phyloP scores from a whole-genome alignment of 2,113 vertebrate genomes.

The Leucopsar rothschildi region DNA sequence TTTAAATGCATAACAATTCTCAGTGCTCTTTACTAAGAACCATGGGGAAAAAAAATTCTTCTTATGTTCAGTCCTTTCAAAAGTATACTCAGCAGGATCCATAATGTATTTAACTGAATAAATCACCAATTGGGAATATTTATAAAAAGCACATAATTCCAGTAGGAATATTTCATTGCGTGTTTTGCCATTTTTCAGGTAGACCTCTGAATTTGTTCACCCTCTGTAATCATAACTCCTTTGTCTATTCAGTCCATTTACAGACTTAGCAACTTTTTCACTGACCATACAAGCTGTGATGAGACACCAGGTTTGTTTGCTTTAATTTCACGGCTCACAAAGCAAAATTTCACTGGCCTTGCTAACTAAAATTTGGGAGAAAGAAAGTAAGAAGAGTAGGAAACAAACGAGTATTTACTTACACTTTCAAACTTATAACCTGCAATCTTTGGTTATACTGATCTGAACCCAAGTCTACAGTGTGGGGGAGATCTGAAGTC shows the following conservation, averaged over 20 bases:
- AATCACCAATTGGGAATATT: not conserved
- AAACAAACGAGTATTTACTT: not conserved
- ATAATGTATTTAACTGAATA: not conserved
- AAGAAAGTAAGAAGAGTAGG: fast-evolving
- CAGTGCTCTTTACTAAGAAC: not conserved
- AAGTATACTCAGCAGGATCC: not conserved
- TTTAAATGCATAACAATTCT: not conserved
- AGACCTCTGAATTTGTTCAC: not conserved
- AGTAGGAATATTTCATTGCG: not conserved
- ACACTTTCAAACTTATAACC: not conserved
- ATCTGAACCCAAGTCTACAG: not conserved
- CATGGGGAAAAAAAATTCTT: not conserved
- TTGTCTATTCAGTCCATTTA: not conserved
- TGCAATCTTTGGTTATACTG: not conserved
- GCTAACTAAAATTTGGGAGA: fast-evolving
- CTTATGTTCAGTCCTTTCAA: not conserved
- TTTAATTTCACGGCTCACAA: not conserved
- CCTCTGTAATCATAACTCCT: not conserved
- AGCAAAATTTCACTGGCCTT: not conserved
- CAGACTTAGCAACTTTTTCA: not conserved
- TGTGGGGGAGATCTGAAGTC: not conserved
- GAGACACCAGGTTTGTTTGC: not conserved
- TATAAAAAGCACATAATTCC: not conserved
- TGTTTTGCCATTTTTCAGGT: not conserved
- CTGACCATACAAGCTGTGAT: not conserved